Percentiles rank a stretch among this genome's conserved stretches.
phyloP scores from a whole-genome alignment of 2,113 vertebrate species.

The Protomyctophum bolini region DNA sequence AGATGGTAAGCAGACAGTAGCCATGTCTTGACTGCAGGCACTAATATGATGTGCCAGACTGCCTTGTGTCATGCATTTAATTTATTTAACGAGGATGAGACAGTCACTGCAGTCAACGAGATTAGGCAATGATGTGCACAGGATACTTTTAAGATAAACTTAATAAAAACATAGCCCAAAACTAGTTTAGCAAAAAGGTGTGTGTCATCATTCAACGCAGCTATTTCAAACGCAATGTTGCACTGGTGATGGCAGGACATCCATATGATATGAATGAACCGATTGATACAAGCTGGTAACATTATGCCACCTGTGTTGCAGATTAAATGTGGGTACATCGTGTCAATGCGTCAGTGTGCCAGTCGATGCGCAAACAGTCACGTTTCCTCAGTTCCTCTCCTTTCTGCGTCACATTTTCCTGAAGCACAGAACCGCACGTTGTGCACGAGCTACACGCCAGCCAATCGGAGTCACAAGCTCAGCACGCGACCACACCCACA shows the following conservation, averaged over 20 bases:
- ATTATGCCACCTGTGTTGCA: not conserved
- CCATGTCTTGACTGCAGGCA: not conserved
- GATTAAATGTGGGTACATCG: not conserved
- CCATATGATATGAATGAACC: too few relatives aligned
- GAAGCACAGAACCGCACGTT: slow-evolving; percentile 14
- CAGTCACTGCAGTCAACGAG: slow-evolving; percentile 26
- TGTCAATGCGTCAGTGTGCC: not conserved
- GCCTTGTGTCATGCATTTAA: too few relatives aligned
- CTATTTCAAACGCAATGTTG: not conserved
- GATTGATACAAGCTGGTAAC: too few relatives aligned
- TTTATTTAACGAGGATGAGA: slow-evolving; percentile 16
- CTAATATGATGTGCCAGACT: not conserved
- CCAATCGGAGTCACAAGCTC: slow-evolving; percentile 51
- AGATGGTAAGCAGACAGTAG: not conserved
- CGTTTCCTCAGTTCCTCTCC: slow-evolving; percentile 63
- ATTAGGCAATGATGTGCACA: not conserved
- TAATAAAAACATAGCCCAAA: too few relatives aligned
- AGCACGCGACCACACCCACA: slow-evolving; percentile 56
- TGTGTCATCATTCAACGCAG: too few relatives aligned
- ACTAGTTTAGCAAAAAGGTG: too few relatives aligned
- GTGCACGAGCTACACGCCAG: slow-evolving; percentile 39
- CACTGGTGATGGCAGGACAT: not conserved
- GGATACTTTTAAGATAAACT: too few relatives aligned
- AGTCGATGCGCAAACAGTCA: slow-evolving; percentile 70
- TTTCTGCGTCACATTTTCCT: slow-evolving; percentile 82